Evolutionary conservation across 1,140 invertebrate species (phyloP), one percentile per base, ranked within the genome.

Genomic region (Drosophila aff.): DNA sequence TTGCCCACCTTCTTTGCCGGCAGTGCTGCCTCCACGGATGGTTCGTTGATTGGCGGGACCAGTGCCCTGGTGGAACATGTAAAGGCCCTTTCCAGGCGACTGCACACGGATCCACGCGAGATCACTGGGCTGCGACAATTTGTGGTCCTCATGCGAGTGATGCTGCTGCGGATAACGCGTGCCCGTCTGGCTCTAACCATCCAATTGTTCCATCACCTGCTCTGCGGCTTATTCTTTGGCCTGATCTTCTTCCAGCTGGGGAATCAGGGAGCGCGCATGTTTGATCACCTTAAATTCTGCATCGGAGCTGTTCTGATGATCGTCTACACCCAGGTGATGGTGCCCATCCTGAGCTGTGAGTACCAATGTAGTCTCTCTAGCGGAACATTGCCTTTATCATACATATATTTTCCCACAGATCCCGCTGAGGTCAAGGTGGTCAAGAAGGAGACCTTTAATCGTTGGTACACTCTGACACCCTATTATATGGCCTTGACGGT

Each of bases 361-460:
- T 87, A 9, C 3, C 7, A 5, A 6, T 7, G 1, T 1, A 8
- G 0, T 10, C 4, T 3, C 4, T 13, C 0, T 9, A 8, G 1
- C 2, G 11, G 4, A 18, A 0, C 28, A 13, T 28, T 6, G 0
- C 2, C 18, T 28, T 33, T 10, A 44, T 4, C 6, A 21, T 26
- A 26, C 6, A 21, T 26, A 26, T 26, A 26, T 26, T 26, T 26
- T 26, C 26, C 26, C 26, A 5, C 26, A 97, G 96, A 96, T 95
- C 96, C 97, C 0, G 93, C 95, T 85, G 96, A 97, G 94, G 96
- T 97, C 67, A 95, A 96, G 79, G 94, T 97, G 28, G 95, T 97
- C 71, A 95, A 96, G 64, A 95, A 96, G 91, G 97, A 97, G 93
- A 95, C 96, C 85, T 95, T 97, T 61, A 97, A 97, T 92, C 95